phyloP scores from a whole-genome alignment of 1,140 invertebrate species.

The Scaptomyza montana region DNA sequence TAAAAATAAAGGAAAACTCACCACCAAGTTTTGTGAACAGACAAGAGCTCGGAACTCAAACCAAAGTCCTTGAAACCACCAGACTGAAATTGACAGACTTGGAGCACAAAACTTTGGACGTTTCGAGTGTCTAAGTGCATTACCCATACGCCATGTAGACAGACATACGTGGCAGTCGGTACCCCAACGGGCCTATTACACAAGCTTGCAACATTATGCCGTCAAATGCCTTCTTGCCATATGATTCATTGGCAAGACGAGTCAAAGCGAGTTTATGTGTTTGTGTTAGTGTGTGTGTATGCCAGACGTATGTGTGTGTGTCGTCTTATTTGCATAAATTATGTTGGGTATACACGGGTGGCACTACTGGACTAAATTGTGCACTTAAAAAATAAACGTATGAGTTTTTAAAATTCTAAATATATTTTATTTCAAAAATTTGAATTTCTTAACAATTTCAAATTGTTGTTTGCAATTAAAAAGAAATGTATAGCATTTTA shows the following conservation, averaged over 20 bases:
- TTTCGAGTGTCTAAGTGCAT: slow-evolving; percentile 48
- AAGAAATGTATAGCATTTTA: too few relatives aligned
- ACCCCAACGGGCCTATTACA: slow-evolving; percentile 66
- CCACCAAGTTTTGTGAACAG: slow-evolving; percentile 5
- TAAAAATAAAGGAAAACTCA: neutral
- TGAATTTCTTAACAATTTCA: too few relatives aligned
- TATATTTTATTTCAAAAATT: too few relatives aligned
- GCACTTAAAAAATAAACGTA: too few relatives aligned
- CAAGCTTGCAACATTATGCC: slow-evolving; percentile 38
- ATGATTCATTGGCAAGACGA: slow-evolving; percentile 65
- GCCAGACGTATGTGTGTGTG: slow-evolving; percentile 46
- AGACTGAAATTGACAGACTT: slow-evolving; percentile 59
- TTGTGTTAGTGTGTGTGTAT: slow-evolving; percentile 12
- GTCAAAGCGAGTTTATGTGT: slow-evolving; percentile 5
- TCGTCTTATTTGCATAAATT: slow-evolving; percentile 75
- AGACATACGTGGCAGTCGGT: slow-evolving; percentile 3
- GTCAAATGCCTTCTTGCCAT: slow-evolving; percentile 67
- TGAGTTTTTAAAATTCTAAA: too few relatives aligned
- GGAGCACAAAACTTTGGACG: slow-evolving; percentile 55
- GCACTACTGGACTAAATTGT: slow-evolving; percentile 1
- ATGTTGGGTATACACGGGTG: slow-evolving; percentile 9
- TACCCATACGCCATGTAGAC: slow-evolving; percentile 48
- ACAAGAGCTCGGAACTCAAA: slow-evolving; percentile 1
- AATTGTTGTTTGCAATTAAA: too few relatives aligned
- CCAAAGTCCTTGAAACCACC: slow-evolving; percentile 32